Base-by-base conservation (phyloP, 2,888 invertebrate genomes). In the Theretra japonica region DNA sequence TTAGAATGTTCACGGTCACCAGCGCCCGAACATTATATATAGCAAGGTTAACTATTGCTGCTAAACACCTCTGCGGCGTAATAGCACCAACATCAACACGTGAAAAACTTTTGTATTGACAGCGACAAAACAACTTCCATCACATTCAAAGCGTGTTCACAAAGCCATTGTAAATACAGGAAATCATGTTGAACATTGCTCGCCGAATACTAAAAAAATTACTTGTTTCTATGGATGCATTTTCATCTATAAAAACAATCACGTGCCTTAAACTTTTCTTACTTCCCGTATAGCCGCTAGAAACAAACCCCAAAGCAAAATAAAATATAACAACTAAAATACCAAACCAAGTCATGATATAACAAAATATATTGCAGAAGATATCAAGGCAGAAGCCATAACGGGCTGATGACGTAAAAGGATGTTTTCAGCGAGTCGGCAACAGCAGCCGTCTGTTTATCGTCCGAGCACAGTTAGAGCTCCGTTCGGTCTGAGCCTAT, bases 361-460 rank as follows among this genome's bases (percentile, higher is more conserved):
- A 70, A 33, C 53, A 53, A 57, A 53, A 70, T 53, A 60, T 79
- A 77, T 73, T 80, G 79, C 76, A 78, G 77, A 82, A 81, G 79
- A 84, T 82, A 82, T 85, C 83, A 83, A 83, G 83, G 87, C 81
- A 81, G 84, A 83, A 89, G 83, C 90, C 90, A 90, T 90, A 89
- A 86, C 88, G 86, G 85, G 87, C 81, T 79, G 93, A 92, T 94
- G 93, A 94, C 93, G 94, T 93, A 94, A 94, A 94, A 94, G 94
- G 94, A 94, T 94, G 94, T 94, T 93, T 94, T 93, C 93, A 92
- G 90, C 93, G 86, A 86, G 87, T 87, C 90, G 88, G 93, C 87
- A 90, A 89, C 88, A 82, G 87, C 84, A 86, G 88, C 88, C 88
- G 92, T 92, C 94, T 94, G 94, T 92, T 94, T 94, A 93, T 92